Evolutionary conservation across 2,888 invertebrate species (phyloP).

Genomic region (Caenorhabditis afra): DNA sequence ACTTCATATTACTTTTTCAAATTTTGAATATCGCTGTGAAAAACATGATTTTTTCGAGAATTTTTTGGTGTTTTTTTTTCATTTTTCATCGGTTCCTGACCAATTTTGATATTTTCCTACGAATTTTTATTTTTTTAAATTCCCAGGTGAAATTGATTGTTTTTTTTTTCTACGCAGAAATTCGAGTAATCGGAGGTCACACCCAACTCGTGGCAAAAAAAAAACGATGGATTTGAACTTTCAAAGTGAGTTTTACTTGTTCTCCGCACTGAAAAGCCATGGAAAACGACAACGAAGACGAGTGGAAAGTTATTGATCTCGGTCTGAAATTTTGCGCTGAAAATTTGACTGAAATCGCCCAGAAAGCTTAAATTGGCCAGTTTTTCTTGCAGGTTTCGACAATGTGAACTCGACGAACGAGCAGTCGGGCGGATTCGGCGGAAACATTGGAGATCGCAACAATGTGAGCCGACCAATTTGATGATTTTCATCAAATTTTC

Average conservation of each 20-base stretch:
- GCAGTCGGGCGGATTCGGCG: slow-evolving; percentile 60
- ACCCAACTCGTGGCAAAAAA: slow-evolving; percentile 8
- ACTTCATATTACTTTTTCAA: too few species aligned
- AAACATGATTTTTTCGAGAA: too few species aligned
- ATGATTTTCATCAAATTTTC: too few species aligned
- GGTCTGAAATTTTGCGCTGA: slow-evolving; percentile 1
- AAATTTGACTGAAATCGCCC: neutral
- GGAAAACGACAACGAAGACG: slow-evolving; percentile 31
- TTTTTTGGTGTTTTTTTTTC: slow-evolving; percentile 20
- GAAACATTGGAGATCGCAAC: slow-evolving; percentile 64
- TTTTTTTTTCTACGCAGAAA: slow-evolving; percentile 2
- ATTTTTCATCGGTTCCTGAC: too few species aligned
- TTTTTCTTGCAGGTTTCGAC: slow-evolving; percentile 55
- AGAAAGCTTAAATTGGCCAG: too few species aligned
- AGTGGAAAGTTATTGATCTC: slow-evolving; percentile 51
- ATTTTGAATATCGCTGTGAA: neutral
- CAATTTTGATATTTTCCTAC: too few species aligned
- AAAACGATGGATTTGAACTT: slow-evolving; percentile 66
- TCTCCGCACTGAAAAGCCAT: neutral
- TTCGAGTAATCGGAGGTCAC: neutral
- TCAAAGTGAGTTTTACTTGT: slow-evolving; percentile 65
- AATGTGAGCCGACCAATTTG: slow-evolving; percentile 50
- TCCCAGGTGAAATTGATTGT: too few species aligned
- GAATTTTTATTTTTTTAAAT: too few species aligned
- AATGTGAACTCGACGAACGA: slow-evolving; percentile 66